These are phyloP conservation scores for Sylvicola cinctus DNA, from an alignment of 2,888 invertebrate species.

Conservation along the genomic window DNA sequence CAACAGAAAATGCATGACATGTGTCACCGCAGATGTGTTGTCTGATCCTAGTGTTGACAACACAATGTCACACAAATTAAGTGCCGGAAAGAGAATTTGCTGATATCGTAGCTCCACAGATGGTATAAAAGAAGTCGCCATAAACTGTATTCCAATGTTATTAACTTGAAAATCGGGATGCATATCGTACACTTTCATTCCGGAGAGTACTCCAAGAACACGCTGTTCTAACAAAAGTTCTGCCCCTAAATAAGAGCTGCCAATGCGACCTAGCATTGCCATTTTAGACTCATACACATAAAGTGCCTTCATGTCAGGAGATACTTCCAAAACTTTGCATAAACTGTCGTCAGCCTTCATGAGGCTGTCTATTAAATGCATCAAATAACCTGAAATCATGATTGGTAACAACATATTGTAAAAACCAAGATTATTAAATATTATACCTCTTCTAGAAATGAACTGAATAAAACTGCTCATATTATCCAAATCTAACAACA, in stretches of 20 bases:
- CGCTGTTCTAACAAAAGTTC: conserved; percentile 39
- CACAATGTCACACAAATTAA: conserved; percentile 61
- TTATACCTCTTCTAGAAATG: conserved; percentile 28
- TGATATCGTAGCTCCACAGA: conserved; percentile 50
- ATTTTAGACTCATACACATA: conserved; percentile 80
- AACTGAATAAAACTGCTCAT: conserved; percentile 42
- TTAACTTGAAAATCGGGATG: conserved; percentile 43
- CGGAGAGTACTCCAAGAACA: conserved; percentile 36
- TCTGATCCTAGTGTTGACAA: conserved; percentile 64
- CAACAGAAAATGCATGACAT: conserved; percentile 60
- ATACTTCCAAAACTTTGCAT: conserved; percentile 37
- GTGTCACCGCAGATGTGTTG: conserved; percentile 62
- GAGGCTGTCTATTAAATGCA: conserved; percentile 64
- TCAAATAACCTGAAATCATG: conserved; percentile 38
- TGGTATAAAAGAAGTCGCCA: conserved; percentile 30
- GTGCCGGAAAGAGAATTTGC: conserved; percentile 61
- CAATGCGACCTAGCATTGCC: conserved; percentile 51
- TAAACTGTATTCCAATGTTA: conserved; percentile 13
- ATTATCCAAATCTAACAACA: conserved; percentile 53
- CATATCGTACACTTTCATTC: conserved; percentile 45
- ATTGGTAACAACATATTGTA: neutral
- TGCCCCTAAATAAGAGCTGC: conserved; percentile 43
- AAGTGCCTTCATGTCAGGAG: conserved; percentile 47
- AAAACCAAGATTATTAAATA: neutral
- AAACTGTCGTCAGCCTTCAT: conserved; percentile 52